These are phyloP conservation scores for Drosophila borealis DNA, from an alignment of 2,888 invertebrate genomes.

Conservation along the genomic window DNA sequence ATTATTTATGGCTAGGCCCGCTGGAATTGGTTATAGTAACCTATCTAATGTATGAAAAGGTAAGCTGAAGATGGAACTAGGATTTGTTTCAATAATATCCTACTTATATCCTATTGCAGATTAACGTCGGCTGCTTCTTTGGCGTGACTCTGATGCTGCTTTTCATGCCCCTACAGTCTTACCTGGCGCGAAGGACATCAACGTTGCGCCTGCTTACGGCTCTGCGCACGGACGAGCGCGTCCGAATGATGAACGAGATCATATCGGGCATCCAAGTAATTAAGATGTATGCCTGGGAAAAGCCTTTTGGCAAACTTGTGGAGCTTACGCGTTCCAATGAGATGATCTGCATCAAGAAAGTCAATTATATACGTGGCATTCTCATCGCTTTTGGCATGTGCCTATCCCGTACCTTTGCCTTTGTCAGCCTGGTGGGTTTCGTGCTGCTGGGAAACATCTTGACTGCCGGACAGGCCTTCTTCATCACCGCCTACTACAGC, in stretches of 20 bases:
- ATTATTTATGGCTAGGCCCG: slow-evolving; percentile 96
- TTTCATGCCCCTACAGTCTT: slow-evolving; percentile 91
- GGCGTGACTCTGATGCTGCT: slow-evolving; percentile 87
- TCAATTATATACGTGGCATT: slow-evolving; percentile 91
- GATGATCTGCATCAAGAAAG: slow-evolving; percentile 88
- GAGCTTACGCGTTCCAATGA: slow-evolving; percentile 87
- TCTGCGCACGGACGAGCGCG: slow-evolving; percentile 94
- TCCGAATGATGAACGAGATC: slow-evolving; percentile 95
- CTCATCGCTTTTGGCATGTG: slow-evolving; percentile 93
- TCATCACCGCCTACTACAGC: slow-evolving; percentile 95
- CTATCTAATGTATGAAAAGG: slow-evolving; percentile 90
- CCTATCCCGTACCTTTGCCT: slow-evolving; percentile 93
- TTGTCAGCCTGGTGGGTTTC: slow-evolving; percentile 92
- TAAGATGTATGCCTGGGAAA: slow-evolving; percentile 98
- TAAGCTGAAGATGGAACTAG: slow-evolving; percentile 53
- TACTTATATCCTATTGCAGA: slow-evolving; percentile 70
- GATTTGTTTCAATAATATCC: background rate
- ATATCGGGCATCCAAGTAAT: slow-evolving; percentile 95
- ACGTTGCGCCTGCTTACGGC: slow-evolving; percentile 90
- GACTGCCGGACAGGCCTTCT: slow-evolving; percentile 93
- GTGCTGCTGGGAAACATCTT: slow-evolving; percentile 89
- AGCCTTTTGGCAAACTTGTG: slow-evolving; percentile 92
- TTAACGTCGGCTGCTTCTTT: slow-evolving; percentile 86
- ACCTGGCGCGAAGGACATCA: slow-evolving; percentile 89
- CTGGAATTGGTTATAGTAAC: slow-evolving; percentile 92